phyloP scores from a whole-genome alignment of 2,888 invertebrate species.

The Thereva nobilitata region DNA sequence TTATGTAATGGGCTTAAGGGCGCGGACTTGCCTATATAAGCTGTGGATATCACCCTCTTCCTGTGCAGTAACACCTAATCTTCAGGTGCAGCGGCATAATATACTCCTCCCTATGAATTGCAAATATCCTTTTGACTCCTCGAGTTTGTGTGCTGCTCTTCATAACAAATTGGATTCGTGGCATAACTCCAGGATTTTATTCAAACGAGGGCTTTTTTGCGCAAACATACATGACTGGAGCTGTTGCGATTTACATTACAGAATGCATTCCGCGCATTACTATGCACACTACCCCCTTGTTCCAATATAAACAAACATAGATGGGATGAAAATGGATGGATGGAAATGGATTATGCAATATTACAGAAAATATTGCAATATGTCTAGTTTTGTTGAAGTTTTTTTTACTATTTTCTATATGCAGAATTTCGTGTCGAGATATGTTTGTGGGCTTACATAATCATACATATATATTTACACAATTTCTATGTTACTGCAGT shows the following conservation, averaged over 20 bases:
- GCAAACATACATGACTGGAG: conserved; percentile 10
- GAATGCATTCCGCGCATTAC: neutral
- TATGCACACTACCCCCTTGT: no score
- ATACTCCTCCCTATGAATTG: neutral
- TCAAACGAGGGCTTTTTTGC: conserved; percentile 11
- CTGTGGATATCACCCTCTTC: conserved; percentile 3
- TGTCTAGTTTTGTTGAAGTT: no score
- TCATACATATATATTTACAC: no score
- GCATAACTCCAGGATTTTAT: conserved; percentile 14
- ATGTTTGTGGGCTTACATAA: no score
- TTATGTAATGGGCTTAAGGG: conserved; percentile 19
- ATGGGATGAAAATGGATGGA: no score
- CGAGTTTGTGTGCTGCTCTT: no score
- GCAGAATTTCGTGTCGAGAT: no score
- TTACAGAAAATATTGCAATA: no score
- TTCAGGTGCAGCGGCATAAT: conserved; percentile 1
- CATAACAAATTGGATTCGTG: conserved; percentile 21
- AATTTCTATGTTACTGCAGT: no score
- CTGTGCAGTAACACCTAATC: neutral
- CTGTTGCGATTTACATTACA: conserved; percentile 12
- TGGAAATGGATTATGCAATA: no score
- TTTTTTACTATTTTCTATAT: no score
- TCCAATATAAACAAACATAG: no score
- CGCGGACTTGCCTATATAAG: neutral
- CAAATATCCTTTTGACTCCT: neutral